These are phyloP conservation scores for Tympanuchus pallidicinctus DNA, from an alignment of 2,113 vertebrate species.

Conservation along the genomic window DNA sequence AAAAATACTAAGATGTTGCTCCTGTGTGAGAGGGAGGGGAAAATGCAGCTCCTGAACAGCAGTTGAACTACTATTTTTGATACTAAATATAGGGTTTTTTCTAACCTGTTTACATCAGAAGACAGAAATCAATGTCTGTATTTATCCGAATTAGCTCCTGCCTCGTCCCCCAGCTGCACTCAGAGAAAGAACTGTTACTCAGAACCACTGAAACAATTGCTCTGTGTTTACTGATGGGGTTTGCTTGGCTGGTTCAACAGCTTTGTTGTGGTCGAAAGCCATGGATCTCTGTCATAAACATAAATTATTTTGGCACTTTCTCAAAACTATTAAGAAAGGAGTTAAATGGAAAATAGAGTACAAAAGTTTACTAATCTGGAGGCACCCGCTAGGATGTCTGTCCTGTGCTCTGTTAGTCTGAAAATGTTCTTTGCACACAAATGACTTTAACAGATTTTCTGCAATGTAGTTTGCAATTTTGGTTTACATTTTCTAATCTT, in stretches of 20 bases:
- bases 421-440: neutral
- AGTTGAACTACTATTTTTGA: neutral
- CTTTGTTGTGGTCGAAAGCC: neutral
- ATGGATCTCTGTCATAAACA: neutral
- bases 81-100: neutral
- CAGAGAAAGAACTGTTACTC: neutral
- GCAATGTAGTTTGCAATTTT: neutral
- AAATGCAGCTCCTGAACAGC: neutral
- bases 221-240: neutral
- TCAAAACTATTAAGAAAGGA: neutral
- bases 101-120: neutral
- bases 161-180: neutral
- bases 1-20: neutral
- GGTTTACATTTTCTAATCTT: constrained; percentile 13
- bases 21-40: neutral
- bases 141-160: neutral
- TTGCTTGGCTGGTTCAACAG: neutral
- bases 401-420: neutral
- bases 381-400: neutral
- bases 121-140: neutral
- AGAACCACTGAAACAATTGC: neutral
- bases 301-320: neutral
- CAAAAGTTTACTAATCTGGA: neutral
- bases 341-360: constrained; percentile 3
- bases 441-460: constrained; percentile 25